Percentiles rank a stretch among this genome's conserved stretches.
These are phyloP conservation scores for Cybosia mesomella DNA, from an alignment of 2,888 invertebrate species.

Conservation along the genomic window DNA sequence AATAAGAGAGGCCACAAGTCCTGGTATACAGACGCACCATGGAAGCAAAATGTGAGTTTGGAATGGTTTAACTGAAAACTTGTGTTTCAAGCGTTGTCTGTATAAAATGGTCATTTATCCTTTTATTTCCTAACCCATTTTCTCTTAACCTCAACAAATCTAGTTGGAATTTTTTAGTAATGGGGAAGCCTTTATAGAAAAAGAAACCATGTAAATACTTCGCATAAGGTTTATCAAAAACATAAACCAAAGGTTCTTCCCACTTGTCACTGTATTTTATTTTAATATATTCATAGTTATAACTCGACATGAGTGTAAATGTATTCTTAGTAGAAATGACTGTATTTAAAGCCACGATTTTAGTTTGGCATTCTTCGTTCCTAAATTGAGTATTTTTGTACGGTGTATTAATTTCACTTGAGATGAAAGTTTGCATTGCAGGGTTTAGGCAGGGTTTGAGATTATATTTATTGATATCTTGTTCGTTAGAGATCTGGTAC, in stretches of 20 bases:
- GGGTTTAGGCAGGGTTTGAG: conserved; percentile 65
- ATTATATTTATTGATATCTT: conserved; percentile 49
- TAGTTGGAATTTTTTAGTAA: conserved; percentile 26
- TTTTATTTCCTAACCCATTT: conserved; percentile 36
- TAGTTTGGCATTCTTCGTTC: conserved; percentile 36
- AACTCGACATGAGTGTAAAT: conserved; percentile 14
- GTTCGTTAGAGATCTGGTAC: conserved; percentile 56
- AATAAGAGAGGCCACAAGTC: conserved; percentile 11
- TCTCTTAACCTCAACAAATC: conserved; percentile 33
- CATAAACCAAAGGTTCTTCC: conserved; percentile 18
- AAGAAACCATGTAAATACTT: conserved; percentile 23
- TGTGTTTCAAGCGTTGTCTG: conserved; percentile 17
- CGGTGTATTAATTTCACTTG: conserved; percentile 21
- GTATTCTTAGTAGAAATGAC: conserved; percentile 4
- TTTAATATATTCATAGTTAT: conserved; percentile 12
- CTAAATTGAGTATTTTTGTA: neutral
- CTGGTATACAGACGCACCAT: conserved; percentile 29
- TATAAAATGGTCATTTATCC: conserved; percentile 23
- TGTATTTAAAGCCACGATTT: conserved; percentile 2
- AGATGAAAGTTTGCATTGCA: conserved; percentile 41
- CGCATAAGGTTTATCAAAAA: conserved; percentile 23
- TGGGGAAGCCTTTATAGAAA: conserved; percentile 45
- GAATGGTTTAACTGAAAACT: conserved; percentile 16
- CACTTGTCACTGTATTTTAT: conserved; percentile 12
- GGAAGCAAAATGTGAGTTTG: conserved; percentile 24